phyloP scores from a whole-genome alignment of 2,797 vertebrate genomes.

The Malacoctenus gilli region DNA sequence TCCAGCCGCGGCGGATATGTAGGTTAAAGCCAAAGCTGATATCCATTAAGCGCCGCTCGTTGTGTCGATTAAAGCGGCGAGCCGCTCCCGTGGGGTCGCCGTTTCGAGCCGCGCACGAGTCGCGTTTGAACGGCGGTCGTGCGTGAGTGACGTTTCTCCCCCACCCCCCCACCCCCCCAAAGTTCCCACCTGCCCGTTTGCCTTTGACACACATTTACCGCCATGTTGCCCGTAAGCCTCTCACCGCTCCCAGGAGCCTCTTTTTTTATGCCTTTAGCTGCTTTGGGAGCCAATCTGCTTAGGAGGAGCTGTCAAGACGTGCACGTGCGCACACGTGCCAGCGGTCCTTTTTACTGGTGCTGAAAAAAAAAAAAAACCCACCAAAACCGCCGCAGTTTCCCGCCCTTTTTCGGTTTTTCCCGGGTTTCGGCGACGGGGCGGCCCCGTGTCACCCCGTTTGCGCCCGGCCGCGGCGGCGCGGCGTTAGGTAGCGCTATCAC shows the following conservation, averaged over 20 bases:
- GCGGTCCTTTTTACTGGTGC: too few relatives aligned
- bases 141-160: conserved; percentile 31
- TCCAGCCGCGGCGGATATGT: neutral
- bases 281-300: conserved; percentile 66
- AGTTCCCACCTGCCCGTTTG: conserved; percentile 23
- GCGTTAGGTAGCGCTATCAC: conserved; percentile 50
- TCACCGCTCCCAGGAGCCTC: conserved; percentile 31
- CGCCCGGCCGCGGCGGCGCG: conserved; percentile 10
- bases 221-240: conserved; percentile 43
- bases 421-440: too few relatives aligned
- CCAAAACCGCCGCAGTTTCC: too few relatives aligned
- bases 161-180: conserved; percentile 40
- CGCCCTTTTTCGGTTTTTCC: too few relatives aligned
- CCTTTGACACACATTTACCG: conserved; percentile 53
- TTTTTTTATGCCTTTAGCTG: conserved; percentile 43
- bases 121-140: conserved; percentile 31
- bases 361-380: too few relatives aligned
- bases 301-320: conserved; percentile 49
- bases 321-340: conserved; percentile 38
- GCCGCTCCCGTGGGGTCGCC: neutral
- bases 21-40: conserved; percentile 17
- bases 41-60: neutral
- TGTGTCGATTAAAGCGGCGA: conserved; percentile 16
- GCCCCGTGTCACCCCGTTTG: too few relatives aligned
- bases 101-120: conserved; percentile 3